These are phyloP conservation scores for Pogonophryne albipinna DNA, from an alignment of 2,797 vertebrate species.

Conservation along the genomic window DNA sequence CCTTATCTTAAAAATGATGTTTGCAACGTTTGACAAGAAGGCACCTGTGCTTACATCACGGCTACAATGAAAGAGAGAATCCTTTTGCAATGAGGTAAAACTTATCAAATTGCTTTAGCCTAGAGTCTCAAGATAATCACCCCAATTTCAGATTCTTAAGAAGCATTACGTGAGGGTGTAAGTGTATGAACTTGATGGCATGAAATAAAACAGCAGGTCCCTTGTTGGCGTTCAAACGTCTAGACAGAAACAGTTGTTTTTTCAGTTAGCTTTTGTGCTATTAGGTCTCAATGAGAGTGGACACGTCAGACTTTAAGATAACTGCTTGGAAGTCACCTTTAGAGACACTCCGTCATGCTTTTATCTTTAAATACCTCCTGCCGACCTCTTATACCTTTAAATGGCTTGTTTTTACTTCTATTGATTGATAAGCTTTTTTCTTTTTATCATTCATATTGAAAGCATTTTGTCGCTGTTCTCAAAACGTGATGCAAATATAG, in stretches of 20 bases:
- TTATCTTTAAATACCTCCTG: conserved; percentile 2
- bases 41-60: conserved; percentile 39
- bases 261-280: conserved; percentile 1
- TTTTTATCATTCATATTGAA: conserved; percentile 4
- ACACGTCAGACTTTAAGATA: conserved; percentile 13
- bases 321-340: background rate
- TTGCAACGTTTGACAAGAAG: conserved; percentile 29
- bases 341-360: conserved; percentile 3
- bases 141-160: conserved; percentile 9
- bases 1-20: conserved; percentile 35
- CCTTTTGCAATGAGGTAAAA: conserved; percentile 7
- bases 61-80: conserved; percentile 16
- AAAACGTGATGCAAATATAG: conserved; percentile 11
- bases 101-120: conserved; percentile 18
- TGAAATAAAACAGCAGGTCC: background rate
- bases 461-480: conserved; percentile 6
- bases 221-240: background rate
- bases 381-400: conserved; percentile 3
- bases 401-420: background rate
- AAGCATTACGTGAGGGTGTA: background rate
- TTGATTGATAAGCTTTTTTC: background rate
- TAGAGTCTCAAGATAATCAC: conserved; percentile 12
- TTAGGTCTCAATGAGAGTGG: background rate
- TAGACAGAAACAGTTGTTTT: background rate
- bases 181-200: background rate